Base-by-base conservation (phyloP, 1,140 invertebrate species). In the Drosophila bocki region DNA sequence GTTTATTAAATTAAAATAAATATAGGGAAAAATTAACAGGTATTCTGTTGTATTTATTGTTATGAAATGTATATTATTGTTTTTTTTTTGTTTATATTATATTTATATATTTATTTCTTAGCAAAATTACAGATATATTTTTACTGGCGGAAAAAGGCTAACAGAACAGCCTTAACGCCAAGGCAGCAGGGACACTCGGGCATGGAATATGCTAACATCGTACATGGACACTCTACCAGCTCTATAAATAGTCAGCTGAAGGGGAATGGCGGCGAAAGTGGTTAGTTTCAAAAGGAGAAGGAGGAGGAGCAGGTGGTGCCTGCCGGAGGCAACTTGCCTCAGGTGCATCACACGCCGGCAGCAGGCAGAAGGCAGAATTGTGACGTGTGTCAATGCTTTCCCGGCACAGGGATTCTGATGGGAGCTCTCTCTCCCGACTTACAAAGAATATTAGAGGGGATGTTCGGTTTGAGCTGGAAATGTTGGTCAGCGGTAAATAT, bases 241-340 rank as follows among this genome's bases (percentile, higher is more conserved):
- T 78, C 75, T 78, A 78, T 78, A 77, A 77, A 77, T 77, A 78
- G 75, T 57, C 35, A 15, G 15, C 74, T 26, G 12, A 17, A 15
- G 57, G 45, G 53, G 33, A 22, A 22, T 35, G 32, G 57, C 11
- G 29, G 19, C 39, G 53, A 33, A 6, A 19, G 44, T 22, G 19
- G 32, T 7, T 2, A 42, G 47, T 48, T 48, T 29, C 11, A 8
- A 39, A 26, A 29, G n/a, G 13, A 33, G 44, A 19, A 9, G 3
- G 8, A 33, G 33, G 12, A 44, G 33, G 1, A 12, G 45, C 8
- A 6, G 7, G 26, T n/a, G 12, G 50, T 19, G 6, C 12, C 22
- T 29, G 41, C 56, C 39, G 39, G 29, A 71, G 67, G 67, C 33
- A 72, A 59, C 39, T 60, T 45, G 67, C 69, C 67, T 71, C 69